Conservation (phyloP, 2,113 vertebrate species). For the Megalops atlanticus region DNA sequence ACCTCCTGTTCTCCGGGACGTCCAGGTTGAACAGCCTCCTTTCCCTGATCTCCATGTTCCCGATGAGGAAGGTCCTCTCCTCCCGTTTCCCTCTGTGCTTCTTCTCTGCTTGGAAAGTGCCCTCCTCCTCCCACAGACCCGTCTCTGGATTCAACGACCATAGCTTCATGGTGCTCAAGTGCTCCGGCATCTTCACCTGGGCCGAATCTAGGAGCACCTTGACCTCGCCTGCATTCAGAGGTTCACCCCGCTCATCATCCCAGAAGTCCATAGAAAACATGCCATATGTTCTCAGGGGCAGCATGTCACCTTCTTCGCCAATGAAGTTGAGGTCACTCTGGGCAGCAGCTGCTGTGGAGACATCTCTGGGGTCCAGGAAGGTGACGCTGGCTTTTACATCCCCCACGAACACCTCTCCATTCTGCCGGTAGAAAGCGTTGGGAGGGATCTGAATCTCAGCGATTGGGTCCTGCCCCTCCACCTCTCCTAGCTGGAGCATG, state of each 20-base stretch:
- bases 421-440: conserved; percentile 85
- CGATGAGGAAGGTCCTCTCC: conserved; percentile 89
- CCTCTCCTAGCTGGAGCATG: conserved; percentile 82
- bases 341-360: conserved; percentile 80
- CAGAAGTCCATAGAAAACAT: conserved; percentile 97
- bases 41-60: conserved; percentile 97
- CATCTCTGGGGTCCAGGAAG: conserved; percentile 88
- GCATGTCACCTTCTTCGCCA: conserved; percentile 82
- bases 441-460: conserved; percentile 90
- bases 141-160: conserved; percentile 96
- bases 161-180: conserved; percentile 85
- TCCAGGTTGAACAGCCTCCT: conserved; percentile 93
- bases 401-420: conserved; percentile 84
- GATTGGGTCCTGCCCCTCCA: conserved; percentile 79
- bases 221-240: conserved; percentile 87
- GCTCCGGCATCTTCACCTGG: conserved; percentile 88
- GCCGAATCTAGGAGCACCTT: conserved; percentile 87
- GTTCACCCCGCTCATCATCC: conserved; percentile 74
- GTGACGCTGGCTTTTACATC: conserved; percentile 91
- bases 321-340: conserved; percentile 94
- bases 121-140: conserved; percentile 95
- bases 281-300: conserved; percentile 89
- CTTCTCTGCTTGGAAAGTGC: conserved; percentile 77
- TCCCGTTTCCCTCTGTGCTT: conserved; percentile 82
- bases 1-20: conserved; percentile 90